These are phyloP conservation scores for Xestobium rufovillosum DNA, from an alignment of 2,888 invertebrate genomes.

Conservation along the genomic window DNA sequence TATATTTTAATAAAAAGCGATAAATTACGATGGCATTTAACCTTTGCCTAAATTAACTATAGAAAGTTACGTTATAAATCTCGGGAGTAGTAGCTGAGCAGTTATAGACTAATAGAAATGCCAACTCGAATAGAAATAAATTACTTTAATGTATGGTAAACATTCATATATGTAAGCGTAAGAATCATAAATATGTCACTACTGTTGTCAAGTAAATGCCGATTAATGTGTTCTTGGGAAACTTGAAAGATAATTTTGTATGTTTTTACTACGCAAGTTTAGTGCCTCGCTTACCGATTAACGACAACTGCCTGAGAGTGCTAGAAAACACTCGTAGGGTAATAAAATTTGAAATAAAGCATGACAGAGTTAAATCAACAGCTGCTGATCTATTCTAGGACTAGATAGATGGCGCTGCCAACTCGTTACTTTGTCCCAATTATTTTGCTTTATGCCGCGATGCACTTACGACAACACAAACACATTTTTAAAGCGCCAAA, in stretches of 20 bases:
- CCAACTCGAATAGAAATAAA: slow-evolving; percentile 44
- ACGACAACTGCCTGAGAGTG: slow-evolving; percentile 10
- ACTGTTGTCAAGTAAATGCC: slow-evolving; percentile 45
- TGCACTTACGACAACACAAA: too few species aligned
- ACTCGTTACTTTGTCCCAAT: slow-evolving; percentile 39
- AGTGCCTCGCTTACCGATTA: not conserved
- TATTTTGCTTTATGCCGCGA: slow-evolving; percentile 33
- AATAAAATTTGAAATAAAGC: slow-evolving; percentile 19
- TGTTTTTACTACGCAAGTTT: not conserved
- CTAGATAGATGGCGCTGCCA: slow-evolving; percentile 36
- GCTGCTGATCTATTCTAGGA: slow-evolving; percentile 39
- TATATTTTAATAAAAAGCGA: slow-evolving; percentile 32
- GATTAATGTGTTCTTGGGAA: slow-evolving; percentile 45
- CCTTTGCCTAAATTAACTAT: slow-evolving; percentile 36
- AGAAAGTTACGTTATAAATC: slow-evolving; percentile 38
- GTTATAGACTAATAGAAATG: slow-evolving; percentile 45
- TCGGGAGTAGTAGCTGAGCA: slow-evolving; percentile 38
- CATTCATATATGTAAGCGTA: slow-evolving; percentile 44
- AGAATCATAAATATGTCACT: slow-evolving; percentile 46
- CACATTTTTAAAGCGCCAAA: too few species aligned
- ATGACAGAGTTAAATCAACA: slow-evolving; percentile 25
- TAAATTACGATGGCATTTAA: slow-evolving; percentile 36
- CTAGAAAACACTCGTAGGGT: slow-evolving; percentile 21
- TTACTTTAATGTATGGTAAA: slow-evolving; percentile 46
- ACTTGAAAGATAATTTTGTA: slow-evolving; percentile 30